These are phyloP conservation scores for Amiota mariae DNA, from an alignment of 2,888 invertebrate species.

Conservation along the genomic window DNA sequence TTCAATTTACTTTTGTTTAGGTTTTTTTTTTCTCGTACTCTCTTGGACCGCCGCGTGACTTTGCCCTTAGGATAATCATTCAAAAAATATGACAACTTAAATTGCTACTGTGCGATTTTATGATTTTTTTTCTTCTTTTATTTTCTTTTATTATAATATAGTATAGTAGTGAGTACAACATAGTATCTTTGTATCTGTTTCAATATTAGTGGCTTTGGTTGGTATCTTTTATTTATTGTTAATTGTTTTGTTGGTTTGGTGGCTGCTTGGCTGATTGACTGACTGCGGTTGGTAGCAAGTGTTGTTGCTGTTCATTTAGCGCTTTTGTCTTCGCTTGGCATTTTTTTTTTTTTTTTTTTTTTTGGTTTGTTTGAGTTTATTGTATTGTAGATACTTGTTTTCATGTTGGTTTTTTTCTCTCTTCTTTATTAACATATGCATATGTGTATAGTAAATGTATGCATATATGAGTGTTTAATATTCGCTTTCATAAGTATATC, in stretches of 20 bases:
- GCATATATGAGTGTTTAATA: not conserved
- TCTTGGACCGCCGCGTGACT: constrained; percentile 59
- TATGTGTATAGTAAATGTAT: too few relatives aligned
- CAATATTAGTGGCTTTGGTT: not conserved
- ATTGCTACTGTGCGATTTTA: constrained; percentile 61
- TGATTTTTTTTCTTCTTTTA: too few relatives aligned
- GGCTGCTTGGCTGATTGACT: not conserved
- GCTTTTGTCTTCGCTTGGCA: constrained; percentile 8
- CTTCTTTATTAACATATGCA: constrained; percentile 3
- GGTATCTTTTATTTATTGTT: constrained; percentile 32
- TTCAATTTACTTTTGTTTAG: not conserved
- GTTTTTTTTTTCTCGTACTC: constrained; percentile 45
- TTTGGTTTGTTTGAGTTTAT: too few relatives aligned
- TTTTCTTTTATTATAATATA: too few relatives aligned
- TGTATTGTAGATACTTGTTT: not conserved
- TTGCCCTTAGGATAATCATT: constrained; percentile 62
- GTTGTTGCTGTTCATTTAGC: constrained; percentile 2
- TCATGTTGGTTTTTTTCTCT: not conserved
- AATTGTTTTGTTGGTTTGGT: not conserved
- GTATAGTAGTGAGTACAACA: not conserved
- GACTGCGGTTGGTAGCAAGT: constrained; percentile 24
- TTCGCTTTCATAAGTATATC: constrained; percentile 17
- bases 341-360: too few relatives aligned
- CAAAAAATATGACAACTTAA: constrained; percentile 69
- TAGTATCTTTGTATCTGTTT: too few relatives aligned